Evolutionary conservation across 2,888 invertebrate genomes (phyloP).

Genomic region (Eumacrocentrus americanus): DNA sequence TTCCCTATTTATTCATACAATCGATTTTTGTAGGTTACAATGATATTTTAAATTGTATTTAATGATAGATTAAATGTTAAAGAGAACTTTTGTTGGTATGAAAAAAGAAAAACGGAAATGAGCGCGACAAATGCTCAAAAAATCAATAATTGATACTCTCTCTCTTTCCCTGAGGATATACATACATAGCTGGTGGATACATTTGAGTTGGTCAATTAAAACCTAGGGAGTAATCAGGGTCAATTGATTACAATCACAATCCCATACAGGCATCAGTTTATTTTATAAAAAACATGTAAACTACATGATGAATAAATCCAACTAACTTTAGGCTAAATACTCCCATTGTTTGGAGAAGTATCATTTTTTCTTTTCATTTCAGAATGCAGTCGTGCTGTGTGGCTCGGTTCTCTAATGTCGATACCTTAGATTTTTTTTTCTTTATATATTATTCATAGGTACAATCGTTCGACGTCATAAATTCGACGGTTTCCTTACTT

Average conservation of each 20-base stretch:
- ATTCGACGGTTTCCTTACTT: conserved; percentile 1
- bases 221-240: no score
- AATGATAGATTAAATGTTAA: no score
- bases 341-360: conserved; percentile 29
- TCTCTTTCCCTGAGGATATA: no score
- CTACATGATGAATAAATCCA: conserved; percentile 52
- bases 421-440: conserved; percentile 18
- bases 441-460: conserved; percentile 30
- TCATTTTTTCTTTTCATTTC: conserved; percentile 26
- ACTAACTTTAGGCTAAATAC: conserved; percentile 50
- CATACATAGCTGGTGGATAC: no score
- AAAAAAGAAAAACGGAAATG: neutral
- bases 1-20: neutral
- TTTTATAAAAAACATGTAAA: conserved; percentile 59
- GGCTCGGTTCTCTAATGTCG: conserved; percentile 54
- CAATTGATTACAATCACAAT: conserved; percentile 6
- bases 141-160: neutral
- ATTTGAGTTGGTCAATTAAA: no score
- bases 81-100: neutral
- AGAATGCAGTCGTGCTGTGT: conserved; percentile 43
- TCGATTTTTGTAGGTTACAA: no score
- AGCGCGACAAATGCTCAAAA: neutral
- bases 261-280: conserved; percentile 42
- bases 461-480: conserved; percentile 38
- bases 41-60: no score